Conservation (phyloP, 2,888 invertebrate species). For the Eilema depressum region DNA sequence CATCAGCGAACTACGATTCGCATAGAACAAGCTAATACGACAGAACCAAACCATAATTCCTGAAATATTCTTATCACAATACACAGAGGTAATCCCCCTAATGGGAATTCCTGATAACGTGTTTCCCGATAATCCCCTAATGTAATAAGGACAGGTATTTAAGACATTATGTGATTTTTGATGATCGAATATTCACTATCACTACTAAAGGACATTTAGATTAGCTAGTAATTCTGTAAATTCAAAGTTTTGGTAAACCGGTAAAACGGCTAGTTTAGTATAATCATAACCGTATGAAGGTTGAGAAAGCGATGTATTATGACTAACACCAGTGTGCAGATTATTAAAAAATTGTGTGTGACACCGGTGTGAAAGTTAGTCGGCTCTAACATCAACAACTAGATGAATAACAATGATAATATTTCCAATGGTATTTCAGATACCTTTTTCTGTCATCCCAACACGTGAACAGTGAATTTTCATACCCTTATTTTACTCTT, state of each 20-base stretch:
- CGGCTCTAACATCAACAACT: background rate
- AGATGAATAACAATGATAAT: background rate
- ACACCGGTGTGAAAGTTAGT: no score
- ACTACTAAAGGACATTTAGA: background rate
- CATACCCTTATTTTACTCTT: background rate
- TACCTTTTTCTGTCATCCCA: background rate
- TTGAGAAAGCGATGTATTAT: background rate
- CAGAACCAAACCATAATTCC: slow-evolving; percentile 1
- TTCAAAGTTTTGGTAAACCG: background rate
- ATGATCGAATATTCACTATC: background rate
- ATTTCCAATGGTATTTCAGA: background rate
- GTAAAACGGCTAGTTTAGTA: no score
- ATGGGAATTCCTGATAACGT: slow-evolving; percentile 4
- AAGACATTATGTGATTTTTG: background rate
- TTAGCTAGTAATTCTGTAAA: background rate
- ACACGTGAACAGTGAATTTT: background rate
- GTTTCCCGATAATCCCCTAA: background rate
- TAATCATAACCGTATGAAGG: no score
- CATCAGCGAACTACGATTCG: background rate
- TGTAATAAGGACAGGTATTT: slow-evolving; percentile 4
- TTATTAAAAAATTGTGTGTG: background rate
- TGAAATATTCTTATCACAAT: slow-evolving; percentile 4
- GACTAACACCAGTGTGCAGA: background rate
- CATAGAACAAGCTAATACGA: background rate
- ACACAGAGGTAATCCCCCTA: slow-evolving; percentile 1